Base-by-base conservation (phyloP, 2,888 invertebrate species). In the Dasysyrphus tricinctus region DNA sequence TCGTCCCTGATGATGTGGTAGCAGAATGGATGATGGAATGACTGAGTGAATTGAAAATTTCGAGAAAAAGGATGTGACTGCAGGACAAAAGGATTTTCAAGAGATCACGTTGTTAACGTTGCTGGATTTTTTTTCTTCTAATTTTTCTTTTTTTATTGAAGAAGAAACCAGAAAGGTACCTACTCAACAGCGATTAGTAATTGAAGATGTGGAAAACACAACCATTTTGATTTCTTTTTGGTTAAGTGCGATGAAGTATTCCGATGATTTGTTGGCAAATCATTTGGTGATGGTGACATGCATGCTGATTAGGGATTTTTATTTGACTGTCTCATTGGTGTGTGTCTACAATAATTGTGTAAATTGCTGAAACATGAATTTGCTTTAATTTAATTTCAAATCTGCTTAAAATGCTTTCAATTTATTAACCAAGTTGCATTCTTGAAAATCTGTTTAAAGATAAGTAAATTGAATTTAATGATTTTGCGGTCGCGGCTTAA, bases 61-160 rank as follows among this genome's bases (percentile, higher is more conserved):
- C 54, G 42, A 44, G 34, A 16, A 32, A 49, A 57, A 49, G 24
- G 63, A 70, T 80, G 56, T 73, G 77, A 63, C 67, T 73, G 69
- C 77, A 77, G 70, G 80, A 84, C 72, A 80, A 84, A 74, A 39
- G 59, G 63, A 47, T 76, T 54, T 76, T 57, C 14, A 76, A 79
- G 44, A 37, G 59, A 83, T 82, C 81, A 82, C 78, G 82, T 74
- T 69, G 82, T 74, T 69, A 42, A 47, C 61, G 47, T 42, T 73
- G 39, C 34, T 59, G 39, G 49, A 32, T 32, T 49, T 51, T 49
- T 79, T 47, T 67, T 12, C n/a, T n/a, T n/a, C n/a, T 14, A 44
- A 37, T 42, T 12, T 29, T 29, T 61, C 59, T n/a, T 34, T 51
- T 65, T 32, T 39, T 37, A 24, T 59, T 24, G 44, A 65, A 14